Evolutionary conservation across 1,140 invertebrate genomes (phyloP).

Genomic region (Meloidogyne floridensis): DNA sequence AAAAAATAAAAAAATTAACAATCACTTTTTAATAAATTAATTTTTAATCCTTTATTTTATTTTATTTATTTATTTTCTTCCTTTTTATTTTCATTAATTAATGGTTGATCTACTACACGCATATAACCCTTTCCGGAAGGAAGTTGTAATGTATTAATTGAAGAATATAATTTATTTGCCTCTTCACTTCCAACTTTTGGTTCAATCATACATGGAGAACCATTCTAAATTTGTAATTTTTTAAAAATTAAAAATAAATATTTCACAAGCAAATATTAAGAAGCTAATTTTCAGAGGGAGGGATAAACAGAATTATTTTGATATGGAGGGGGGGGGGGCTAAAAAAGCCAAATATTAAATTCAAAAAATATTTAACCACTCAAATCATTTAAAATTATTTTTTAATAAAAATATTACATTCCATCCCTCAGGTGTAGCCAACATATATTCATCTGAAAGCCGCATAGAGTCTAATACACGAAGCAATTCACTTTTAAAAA

Average conservation of each 20-base stretch:
- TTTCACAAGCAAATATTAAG: too few species aligned
- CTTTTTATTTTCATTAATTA: not conserved
- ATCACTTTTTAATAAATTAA: not conserved
- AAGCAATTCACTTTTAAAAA: slow-evolving; percentile 79
- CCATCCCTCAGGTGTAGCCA: slow-evolving; percentile 87
- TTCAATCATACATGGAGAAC: slow-evolving; percentile 32
- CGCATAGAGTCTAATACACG: slow-evolving; percentile 85
- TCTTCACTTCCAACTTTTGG: slow-evolving; percentile 34
- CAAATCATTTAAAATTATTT: slow-evolving; percentile 6
- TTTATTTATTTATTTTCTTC: not conserved
- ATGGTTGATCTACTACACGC: slow-evolving; percentile 30
- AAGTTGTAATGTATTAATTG: slow-evolving; percentile 37
- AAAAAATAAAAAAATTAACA: not conserved
- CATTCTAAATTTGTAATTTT: slow-evolving; percentile 12
- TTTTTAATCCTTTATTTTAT: not conserved
- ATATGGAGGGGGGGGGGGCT: too few species aligned
- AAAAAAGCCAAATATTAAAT: too few species aligned
- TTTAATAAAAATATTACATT: slow-evolving; percentile 66
- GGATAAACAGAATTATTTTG: too few species aligned
- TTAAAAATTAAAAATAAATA: not conserved
- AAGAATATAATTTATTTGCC: slow-evolving; percentile 42
- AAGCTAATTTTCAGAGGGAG: too few species aligned
- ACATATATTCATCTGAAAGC: slow-evolving; percentile 78
- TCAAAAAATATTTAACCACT: not conserved
- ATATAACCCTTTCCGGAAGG: slow-evolving; percentile 56